A percentile compares a stretch with the other conserved stretches of the same genome.
These are phyloP conservation scores for Rhingia rostrata DNA, from an alignment of 2,888 invertebrate genomes.

Conservation along the genomic window DNA sequence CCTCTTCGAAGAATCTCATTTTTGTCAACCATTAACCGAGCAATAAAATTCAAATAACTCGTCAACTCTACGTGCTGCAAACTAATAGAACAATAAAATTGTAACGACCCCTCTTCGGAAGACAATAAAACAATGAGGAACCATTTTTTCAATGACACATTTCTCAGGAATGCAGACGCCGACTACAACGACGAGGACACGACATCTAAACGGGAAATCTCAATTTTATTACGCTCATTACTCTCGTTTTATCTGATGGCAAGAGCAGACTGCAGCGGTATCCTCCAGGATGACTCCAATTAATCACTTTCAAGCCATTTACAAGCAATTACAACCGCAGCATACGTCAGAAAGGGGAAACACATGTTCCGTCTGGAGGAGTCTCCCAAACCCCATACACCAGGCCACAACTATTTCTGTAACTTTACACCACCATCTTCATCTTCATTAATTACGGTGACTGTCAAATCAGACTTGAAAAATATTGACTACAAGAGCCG, in stretches of 20 bases:
- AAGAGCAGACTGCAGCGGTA: constrained; percentile 9
- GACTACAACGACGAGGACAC: constrained; percentile 1
- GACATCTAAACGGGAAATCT: constrained; percentile 55
- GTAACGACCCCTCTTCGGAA: too few relatives aligned
- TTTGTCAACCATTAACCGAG: too few relatives aligned
- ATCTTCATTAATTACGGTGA: constrained; percentile 56
- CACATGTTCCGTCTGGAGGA: constrained; percentile 54
- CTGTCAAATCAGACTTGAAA: constrained; percentile 65
- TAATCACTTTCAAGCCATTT: constrained; percentile 67
- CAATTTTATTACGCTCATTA: constrained; percentile 63
- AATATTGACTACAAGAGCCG: constrained; percentile 63
- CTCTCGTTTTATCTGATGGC: constrained; percentile 50
- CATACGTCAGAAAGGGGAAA: constrained; percentile 37
- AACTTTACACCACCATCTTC: constrained; percentile 48
- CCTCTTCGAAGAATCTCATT: too few relatives aligned
- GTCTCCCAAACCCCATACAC: not conserved
- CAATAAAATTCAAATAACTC: too few relatives aligned
- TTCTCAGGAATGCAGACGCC: not conserved
- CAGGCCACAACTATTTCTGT: not conserved
- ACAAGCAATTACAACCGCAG: constrained; percentile 64
- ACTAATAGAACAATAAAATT: too few relatives aligned
- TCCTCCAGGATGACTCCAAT: constrained; percentile 49
- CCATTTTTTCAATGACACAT: constrained; percentile 39
- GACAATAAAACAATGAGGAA: too few relatives aligned
- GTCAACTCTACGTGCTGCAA: too few relatives aligned